These are phyloP conservation scores for Numenius phaeopus DNA, from an alignment of 2,797 vertebrate species.

Conservation along the genomic window DNA sequence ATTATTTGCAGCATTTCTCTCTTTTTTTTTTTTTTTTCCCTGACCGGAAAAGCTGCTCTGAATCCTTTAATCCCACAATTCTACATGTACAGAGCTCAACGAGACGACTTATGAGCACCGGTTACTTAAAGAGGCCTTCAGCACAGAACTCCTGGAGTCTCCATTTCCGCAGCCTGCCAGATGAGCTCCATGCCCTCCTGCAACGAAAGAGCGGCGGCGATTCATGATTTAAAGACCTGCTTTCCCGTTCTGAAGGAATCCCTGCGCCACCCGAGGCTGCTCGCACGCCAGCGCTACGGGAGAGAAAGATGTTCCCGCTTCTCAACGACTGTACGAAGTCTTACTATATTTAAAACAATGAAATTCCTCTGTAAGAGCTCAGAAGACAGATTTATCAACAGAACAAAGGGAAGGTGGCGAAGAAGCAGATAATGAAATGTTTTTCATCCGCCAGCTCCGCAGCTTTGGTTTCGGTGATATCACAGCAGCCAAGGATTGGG, in stretches of 20 bases:
- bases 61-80: not conserved
- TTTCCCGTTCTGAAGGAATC: not conserved
- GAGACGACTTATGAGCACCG: not conserved
- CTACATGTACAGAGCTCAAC: not conserved
- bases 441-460: not conserved
- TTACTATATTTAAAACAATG: not conserved
- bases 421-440: not conserved
- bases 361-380: not conserved
- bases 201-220: not conserved
- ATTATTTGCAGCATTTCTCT: not conserved
- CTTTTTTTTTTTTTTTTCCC: not conserved
- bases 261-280: not conserved
- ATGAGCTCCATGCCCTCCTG: not conserved
- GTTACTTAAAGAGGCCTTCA: not conserved
- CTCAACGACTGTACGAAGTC: not conserved
- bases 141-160: not conserved
- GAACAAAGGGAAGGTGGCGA: not conserved
- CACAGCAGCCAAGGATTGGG: not conserved
- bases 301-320: not conserved
- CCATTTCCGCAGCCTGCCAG: not conserved
- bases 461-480: not conserved
- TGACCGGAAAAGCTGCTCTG: not conserved
- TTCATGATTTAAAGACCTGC: not conserved
- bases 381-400: not conserved
- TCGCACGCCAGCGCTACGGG: accelerated